phyloP scores from a whole-genome alignment of 2,113 vertebrate species.

The Saguinus midas region DNA sequence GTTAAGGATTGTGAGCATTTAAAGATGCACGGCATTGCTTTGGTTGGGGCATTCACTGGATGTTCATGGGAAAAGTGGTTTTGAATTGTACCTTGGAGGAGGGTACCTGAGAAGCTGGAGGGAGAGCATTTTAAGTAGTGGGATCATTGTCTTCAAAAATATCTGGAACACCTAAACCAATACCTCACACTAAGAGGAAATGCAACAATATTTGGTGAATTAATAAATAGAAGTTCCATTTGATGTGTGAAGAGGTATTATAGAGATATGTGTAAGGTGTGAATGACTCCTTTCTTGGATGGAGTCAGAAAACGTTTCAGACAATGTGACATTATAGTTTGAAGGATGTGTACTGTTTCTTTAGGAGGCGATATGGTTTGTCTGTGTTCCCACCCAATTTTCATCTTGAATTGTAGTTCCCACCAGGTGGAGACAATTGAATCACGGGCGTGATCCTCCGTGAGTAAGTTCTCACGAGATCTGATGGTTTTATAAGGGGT shows the following conservation, averaged over 20 bases:
- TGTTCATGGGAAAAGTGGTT: neutral
- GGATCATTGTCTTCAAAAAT: neutral
- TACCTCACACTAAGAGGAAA: neutral
- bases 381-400: no score
- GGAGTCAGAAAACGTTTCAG: neutral
- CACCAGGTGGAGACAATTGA: no score
- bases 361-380: neutral
- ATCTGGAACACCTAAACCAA: neutral
- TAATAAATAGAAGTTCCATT: neutral
- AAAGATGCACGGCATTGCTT: neutral
- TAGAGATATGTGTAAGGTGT: neutral
- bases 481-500: no score
- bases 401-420: no score
- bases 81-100: neutral
- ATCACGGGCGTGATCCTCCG: no score
- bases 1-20: neutral
- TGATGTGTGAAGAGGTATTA: neutral
- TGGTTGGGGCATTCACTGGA: neutral
- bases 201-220: neutral
- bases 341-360: neutral
- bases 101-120: neutral
- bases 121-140: neutral
- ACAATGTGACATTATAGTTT: neutral
- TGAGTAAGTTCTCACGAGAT: no score
- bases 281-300: neutral